Base-by-base conservation (phyloP, 1,140 invertebrate species). In the Lepidurus apus region DNA sequence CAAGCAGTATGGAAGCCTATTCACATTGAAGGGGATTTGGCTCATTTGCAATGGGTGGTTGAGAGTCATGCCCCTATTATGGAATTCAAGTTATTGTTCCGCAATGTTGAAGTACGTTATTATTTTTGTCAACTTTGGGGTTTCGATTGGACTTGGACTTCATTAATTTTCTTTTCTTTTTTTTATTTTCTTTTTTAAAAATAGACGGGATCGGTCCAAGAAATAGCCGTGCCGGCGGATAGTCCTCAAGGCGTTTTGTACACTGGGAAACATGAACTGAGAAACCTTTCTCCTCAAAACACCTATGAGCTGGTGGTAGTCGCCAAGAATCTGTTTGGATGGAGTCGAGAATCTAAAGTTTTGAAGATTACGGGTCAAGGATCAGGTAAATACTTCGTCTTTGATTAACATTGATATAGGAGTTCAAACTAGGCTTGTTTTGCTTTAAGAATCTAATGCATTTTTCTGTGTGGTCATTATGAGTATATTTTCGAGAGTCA, bases 341-440 rank as follows among this genome's bases (percentile, higher is more conserved):
- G 53, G 53, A 65, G 53, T 21, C 53, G 53, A 17, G 53, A 65
- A 65, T 65, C 53, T 65, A 65, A 65, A 65, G 53, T 65, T 65
- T 65, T 65, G 53, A 65, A 65, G 53, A 65, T 65, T 65, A 65
- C 53, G 13, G 53, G 53, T 65, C 53, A 65, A 65, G 53, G 53
- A 65, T 65, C 53, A 65, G 53, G 53, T 65, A 65, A 65, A 65
- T 17, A 65, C 53, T 65, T 65, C 17, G 53, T 65, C 21, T 65
- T n/a, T 21, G 17, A 9, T 11, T 7, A 65, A 65, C 13, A 7
- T 65, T 17, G 17, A 65, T 9, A 65, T 65, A 7, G 21, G 13
- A 65, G 17, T 1, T 26, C 26, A 26, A 26, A 26, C 21, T 13
- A 21, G 6, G 13, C 7, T 13, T 65, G 17, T 7, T 65, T 21